Percentiles rank a stretch among this genome's conserved stretches.
Evolutionary conservation across 2,888 invertebrate species (phyloP).

Genomic region (Epicampocera succincta): DNA sequence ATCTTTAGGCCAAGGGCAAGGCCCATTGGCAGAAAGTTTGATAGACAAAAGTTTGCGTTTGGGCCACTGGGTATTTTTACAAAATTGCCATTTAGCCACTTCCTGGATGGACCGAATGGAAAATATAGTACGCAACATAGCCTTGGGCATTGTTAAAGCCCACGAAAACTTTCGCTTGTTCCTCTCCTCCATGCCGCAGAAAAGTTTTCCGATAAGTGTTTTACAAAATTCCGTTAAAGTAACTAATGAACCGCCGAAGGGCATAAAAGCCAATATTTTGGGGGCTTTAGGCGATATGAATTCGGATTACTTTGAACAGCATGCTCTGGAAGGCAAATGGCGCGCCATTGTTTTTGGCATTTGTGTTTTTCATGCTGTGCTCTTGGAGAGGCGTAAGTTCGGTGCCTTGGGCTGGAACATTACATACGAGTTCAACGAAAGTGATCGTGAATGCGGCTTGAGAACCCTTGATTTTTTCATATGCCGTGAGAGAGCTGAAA

Average conservation of each 20-base stretch:
- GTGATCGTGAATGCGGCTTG: conserved; percentile 94
- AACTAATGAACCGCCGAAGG: conserved; percentile 96
- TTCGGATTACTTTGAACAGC: conserved; percentile 90
- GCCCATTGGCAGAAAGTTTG: conserved; percentile 91
- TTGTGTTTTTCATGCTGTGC: conserved; percentile 95
- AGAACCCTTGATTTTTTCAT: conserved; percentile 94
- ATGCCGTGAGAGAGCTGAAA: conserved; percentile 81
- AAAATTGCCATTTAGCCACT: conserved; percentile 96
- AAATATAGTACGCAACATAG: conserved; percentile 87
- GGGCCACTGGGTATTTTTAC: conserved; percentile 95
- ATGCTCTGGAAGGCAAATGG: conserved; percentile 87
- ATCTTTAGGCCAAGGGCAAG: conserved; percentile 94
- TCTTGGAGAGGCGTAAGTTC: conserved; percentile 96
- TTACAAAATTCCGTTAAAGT: conserved; percentile 96
- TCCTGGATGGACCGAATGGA: conserved; percentile 96
- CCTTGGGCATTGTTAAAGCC: conserved; percentile 85
- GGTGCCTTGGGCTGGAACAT: conserved; percentile 97
- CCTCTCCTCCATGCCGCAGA: conserved; percentile 94
- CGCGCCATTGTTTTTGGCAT: conserved; percentile 89
- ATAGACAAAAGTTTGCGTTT: conserved; percentile 86
- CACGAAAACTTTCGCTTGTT: conserved; percentile 90
- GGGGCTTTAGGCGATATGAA: conserved; percentile 90
- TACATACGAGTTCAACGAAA: conserved; percentile 95
- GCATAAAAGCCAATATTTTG: conserved; percentile 92
- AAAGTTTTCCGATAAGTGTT: conserved; percentile 93